Evolutionary conservation across 2,888 invertebrate genomes (phyloP), one percentile per base, ranked within the genome.

Genomic region (Drosophila acutilabella): DNA sequence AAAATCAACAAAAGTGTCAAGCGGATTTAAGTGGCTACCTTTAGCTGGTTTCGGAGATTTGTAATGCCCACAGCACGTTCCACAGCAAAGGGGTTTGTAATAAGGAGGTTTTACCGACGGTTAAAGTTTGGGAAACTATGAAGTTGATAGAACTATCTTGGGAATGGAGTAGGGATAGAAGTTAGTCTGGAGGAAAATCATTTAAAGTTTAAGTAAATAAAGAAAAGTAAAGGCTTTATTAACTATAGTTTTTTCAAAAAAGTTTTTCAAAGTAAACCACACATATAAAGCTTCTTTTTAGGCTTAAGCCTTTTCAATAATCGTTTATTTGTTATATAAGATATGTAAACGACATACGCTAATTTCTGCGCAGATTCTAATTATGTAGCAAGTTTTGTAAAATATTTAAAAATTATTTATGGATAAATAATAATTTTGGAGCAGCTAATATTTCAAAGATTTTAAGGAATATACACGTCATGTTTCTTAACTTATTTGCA

Each of bases 1-100:
- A 83, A 88, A 80, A 59, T 53, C 67, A 52, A 72, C 64, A 71
- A 86, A 82, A 77, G 82, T 83, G 82, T 83, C 82, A 86, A 88
- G 61, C 72, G 67, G 60, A 47, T 68, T 79, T 79, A 70, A 78
- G 68, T 78, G 66, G 56, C 64, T 64, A 48, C 18, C 38, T 38
- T 65, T 64, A 48, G 18, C 38, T 38, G 16, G 48, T 30, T 16
- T 57, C 20, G 16, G 18, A 52, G 52, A 50, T 62, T 50, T 40
- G 20, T 45, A 40, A 48, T 47, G 14, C 45, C 56, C 45, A 58
- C 26, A 81, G 74, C 88, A 85, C 64, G 80, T 79, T 79, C 66
- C 72, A 44, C 41, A 30, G 13, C 2, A 54, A 38, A n/a, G 14
- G 8, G 30, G 7, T 1, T 30, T 30, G 30, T 2, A 18, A 10